phyloP scores from a whole-genome alignment of 2,888 invertebrate genomes.

The Acrobasis suavella region DNA sequence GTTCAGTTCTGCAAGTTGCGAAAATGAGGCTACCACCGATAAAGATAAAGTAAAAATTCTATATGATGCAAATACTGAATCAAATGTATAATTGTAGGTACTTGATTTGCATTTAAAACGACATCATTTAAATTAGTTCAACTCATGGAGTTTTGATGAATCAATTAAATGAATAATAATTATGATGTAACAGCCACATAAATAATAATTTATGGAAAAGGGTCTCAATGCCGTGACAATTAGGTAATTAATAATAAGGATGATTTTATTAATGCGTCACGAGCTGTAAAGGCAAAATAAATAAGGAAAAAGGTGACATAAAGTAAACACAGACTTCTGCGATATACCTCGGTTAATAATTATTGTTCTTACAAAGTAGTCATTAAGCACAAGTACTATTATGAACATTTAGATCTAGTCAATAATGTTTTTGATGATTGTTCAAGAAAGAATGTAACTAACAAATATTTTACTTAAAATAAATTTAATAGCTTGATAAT shows the following conservation, averaged over 20 bases:
- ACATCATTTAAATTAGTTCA: not conserved
- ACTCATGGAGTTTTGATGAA: not conserved
- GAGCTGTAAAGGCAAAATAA: not conserved
- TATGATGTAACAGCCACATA: not conserved
- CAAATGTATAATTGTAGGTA: not conserved
- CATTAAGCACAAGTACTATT: no score
- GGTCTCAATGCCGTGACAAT: not conserved
- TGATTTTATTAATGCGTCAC: not conserved
- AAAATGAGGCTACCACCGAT: not conserved
- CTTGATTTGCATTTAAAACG: not conserved
- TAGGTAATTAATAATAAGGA: not conserved
- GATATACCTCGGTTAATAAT: not conserved
- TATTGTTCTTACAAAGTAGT: not conserved
- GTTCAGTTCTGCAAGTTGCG: no score
- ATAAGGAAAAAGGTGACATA: not conserved
- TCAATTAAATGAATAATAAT: not conserved
- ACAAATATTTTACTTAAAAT: no score
- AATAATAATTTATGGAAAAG: constrained; percentile 3
- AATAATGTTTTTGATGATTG: no score
- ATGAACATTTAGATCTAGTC: no score
- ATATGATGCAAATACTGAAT: not conserved
- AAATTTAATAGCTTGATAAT: no score
- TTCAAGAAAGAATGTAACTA: no score
- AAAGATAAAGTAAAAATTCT: not conserved
- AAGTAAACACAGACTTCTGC: not conserved